phyloP scores from a whole-genome alignment of 1,140 invertebrate species.

The Coelopa frigida region DNA sequence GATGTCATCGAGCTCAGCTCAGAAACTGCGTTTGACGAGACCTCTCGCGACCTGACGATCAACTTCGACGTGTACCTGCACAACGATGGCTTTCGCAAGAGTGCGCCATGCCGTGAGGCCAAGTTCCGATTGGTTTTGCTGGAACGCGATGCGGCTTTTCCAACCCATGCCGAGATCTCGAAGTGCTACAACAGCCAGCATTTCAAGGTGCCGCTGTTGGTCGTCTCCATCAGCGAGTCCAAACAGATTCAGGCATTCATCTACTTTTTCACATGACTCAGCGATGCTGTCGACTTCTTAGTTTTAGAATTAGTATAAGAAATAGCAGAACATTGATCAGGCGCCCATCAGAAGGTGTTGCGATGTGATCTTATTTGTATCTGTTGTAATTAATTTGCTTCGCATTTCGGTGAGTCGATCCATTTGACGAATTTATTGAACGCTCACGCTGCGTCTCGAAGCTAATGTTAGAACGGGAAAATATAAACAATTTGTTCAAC shows the following conservation, averaged over 20 bases:
- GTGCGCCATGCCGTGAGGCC: slow-evolving; percentile 24
- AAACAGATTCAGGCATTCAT: slow-evolving; percentile 42
- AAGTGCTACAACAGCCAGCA: slow-evolving; percentile 16
- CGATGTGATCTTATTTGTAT: too few relatives aligned
- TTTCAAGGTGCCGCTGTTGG: slow-evolving; percentile 23
- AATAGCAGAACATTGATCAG: too few relatives aligned
- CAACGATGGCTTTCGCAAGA: slow-evolving; percentile 31
- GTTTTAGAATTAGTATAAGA: neutral
- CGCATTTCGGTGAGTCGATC: too few relatives aligned
- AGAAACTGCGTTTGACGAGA: neutral
- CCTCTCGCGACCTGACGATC: too few relatives aligned
- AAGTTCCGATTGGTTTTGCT: slow-evolving; percentile 30
- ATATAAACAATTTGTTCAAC: too few relatives aligned
- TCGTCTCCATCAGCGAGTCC: slow-evolving; percentile 36
- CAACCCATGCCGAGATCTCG: slow-evolving; percentile 24
- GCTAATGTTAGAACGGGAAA: too few relatives aligned
- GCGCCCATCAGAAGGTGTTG: too few relatives aligned
- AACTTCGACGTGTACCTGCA: slow-evolving; percentile 37
- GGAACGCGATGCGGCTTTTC: slow-evolving; percentile 20
- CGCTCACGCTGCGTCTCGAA: too few relatives aligned
- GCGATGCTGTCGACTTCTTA: neutral
- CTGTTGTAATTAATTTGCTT: too few relatives aligned
- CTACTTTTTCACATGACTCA: slow-evolving; percentile 31
- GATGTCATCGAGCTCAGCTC: slow-evolving; percentile 25
- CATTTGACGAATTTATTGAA: too few relatives aligned